These are phyloP conservation scores for Cistogaster globosa DNA, from an alignment of 2,888 invertebrate species.

Conservation along the genomic window DNA sequence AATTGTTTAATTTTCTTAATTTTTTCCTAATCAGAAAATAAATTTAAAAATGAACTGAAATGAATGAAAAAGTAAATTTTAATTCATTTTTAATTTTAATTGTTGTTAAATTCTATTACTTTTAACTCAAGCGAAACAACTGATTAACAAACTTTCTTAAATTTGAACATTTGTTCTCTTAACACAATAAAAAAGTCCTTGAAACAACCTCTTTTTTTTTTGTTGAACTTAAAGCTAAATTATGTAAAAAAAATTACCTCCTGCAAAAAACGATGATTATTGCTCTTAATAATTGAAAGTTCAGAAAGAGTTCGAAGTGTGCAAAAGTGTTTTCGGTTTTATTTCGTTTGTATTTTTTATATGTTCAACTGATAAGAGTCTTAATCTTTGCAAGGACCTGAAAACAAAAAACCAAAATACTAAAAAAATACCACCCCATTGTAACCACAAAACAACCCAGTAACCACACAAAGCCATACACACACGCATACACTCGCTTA, in stretches of 20 bases:
- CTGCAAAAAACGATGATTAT: constrained; percentile 59
- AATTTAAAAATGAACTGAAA: too few relatives aligned
- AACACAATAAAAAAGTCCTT: constrained; percentile 21
- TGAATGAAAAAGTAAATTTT: too few relatives aligned
- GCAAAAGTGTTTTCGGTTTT: constrained; percentile 45
- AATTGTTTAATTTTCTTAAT: too few relatives aligned
- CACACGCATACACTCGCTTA: neutral
- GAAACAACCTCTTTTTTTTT: constrained; percentile 51
- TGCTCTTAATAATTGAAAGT: constrained; percentile 64
- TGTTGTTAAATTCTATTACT: too few relatives aligned
- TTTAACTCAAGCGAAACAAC: too few relatives aligned
- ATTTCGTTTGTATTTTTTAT: neutral
- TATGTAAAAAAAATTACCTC: constrained; percentile 50
- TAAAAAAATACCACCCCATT: constrained; percentile 42
- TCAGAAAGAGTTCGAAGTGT: constrained; percentile 19
- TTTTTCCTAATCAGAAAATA: too few relatives aligned
- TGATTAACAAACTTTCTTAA: too few relatives aligned
- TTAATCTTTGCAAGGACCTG: constrained; percentile 64
- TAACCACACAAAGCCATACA: constrained; percentile 3
- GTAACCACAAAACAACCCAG: neutral
- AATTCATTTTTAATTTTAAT: too few relatives aligned
- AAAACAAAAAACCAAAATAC: constrained; percentile 58
- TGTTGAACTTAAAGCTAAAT: constrained; percentile 12
- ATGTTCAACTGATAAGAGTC: constrained; percentile 61
- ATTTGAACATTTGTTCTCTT: too few relatives aligned